Conservation (phyloP, 2,888 invertebrate species). For the Ophion costatus region DNA sequence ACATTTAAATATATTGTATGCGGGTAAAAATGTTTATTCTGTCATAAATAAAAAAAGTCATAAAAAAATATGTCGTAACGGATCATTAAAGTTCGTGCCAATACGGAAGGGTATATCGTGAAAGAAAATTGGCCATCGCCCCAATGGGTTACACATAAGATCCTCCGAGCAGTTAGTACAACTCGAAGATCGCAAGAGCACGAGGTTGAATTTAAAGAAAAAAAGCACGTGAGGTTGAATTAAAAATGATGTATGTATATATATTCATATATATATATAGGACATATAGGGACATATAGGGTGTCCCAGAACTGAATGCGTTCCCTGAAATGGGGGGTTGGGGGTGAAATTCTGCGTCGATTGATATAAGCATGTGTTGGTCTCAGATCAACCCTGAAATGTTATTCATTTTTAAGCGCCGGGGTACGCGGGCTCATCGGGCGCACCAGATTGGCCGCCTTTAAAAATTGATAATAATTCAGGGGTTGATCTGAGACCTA, state of each 20-base stretch:
- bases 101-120: conserved; percentile 31
- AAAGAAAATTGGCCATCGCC: conserved; percentile 33
- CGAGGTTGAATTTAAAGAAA: conserved; percentile 39
- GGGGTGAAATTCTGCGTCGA: no score
- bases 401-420: no score
- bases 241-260: neutral
- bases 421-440: no score
- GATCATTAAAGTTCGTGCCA: conserved; percentile 28
- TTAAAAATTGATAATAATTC: no score
- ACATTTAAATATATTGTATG: neutral
- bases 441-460: no score
- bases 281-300: no score
- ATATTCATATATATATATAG: no score
- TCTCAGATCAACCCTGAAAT: no score
- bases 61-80: neutral
- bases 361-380: no score
- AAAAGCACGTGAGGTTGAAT: neutral
- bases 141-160: conserved; percentile 29
- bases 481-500: no score
- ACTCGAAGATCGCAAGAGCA: conserved; percentile 34
- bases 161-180: conserved; percentile 21
- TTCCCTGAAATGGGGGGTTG: no score
- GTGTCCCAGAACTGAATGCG: no score
- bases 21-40: neutral
- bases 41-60: neutral